Evolutionary conservation across 2,113 vertebrate genomes (phyloP), one percentile per base, ranked within the genome.

Genomic region (Strix uralensis): DNA sequence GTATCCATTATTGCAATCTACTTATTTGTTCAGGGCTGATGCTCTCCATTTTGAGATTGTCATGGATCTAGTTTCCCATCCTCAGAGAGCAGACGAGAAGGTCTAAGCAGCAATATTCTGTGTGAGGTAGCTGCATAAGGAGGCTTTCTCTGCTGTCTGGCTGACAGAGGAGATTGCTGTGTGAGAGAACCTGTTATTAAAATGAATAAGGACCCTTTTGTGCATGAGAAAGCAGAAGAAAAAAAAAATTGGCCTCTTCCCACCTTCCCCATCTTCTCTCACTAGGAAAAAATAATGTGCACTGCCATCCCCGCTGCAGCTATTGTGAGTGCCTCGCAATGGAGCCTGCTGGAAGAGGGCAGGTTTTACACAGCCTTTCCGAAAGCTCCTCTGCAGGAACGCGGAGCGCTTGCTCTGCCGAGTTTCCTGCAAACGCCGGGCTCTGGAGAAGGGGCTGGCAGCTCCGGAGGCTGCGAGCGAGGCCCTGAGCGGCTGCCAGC

Each of bases 1-100:
- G 90, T 55, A 73, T 52, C 92, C 52, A 67, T 95, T 92, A 89
- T 14, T 88, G 70, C 87, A 92, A 71, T 55, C 83, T 51, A 15
- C 36, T 67, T 47, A 63, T 74, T 94, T 79, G 83, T 86, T 86
- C 82, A 38, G 61, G 72, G 65, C 63, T 93, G 54, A 55, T 49
- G 34, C 46, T 88, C 84, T 92, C 42, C 59, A 14, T 59, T 88
- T 67, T 57, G 72, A 73, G 81, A 27, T 36, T 49, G 66, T 32
- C 59, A 7, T 22, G 75, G 77, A 32, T 71, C 74, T 88, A 29
- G n/a, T 46, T 94, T 90, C 55, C 66, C 61, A 18, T 26, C 67
- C 67, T 83, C 55, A 5, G 71, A n/a, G 79, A 38, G 36, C 13
- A 17, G 66, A 23, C 0, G 14, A 38, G 70, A 61, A 63, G 61